Percentiles rank a stretch among this genome's conserved stretches.
Evolutionary conservation across 2,113 vertebrate species (phyloP).

Genomic region (Emydura subglobosa): DNA sequence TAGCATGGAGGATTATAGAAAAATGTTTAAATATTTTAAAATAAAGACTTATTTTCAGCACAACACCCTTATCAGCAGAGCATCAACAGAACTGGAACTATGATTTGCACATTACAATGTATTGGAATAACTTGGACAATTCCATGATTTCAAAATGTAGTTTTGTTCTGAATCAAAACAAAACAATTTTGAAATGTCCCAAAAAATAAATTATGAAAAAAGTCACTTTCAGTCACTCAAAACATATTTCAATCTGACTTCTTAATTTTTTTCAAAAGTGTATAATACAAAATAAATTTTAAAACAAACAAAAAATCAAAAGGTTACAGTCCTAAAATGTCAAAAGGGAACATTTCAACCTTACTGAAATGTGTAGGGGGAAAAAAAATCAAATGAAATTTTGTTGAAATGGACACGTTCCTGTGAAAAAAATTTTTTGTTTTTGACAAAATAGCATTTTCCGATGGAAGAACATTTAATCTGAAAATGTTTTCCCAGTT

Average conservation of each 20-base stretch:
- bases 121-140: not conserved
- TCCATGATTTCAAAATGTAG: not conserved
- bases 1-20: not conserved
- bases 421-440: not conserved
- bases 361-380: not conserved
- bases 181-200: not conserved
- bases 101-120: not conserved
- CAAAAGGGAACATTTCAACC: not conserved
- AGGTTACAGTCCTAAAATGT: not conserved
- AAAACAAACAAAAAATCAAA: not conserved
- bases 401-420: not conserved
- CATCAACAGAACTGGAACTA: not conserved
- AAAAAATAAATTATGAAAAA: not conserved
- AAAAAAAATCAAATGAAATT: not conserved
- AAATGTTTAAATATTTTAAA: not conserved
- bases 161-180: not conserved
- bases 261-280: not conserved
- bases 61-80: not conserved
- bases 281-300: not conserved
- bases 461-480: not conserved
- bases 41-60: not conserved
- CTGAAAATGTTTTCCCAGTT: not conserved
- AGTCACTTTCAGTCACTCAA: accelerated
- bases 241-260: not conserved
- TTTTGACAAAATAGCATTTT: not conserved